Percentiles rank a stretch among this genome's conserved stretches.
These are phyloP conservation scores for Mungos mungo DNA, from an alignment of 2,113 vertebrate genomes.

Conservation along the genomic window DNA sequence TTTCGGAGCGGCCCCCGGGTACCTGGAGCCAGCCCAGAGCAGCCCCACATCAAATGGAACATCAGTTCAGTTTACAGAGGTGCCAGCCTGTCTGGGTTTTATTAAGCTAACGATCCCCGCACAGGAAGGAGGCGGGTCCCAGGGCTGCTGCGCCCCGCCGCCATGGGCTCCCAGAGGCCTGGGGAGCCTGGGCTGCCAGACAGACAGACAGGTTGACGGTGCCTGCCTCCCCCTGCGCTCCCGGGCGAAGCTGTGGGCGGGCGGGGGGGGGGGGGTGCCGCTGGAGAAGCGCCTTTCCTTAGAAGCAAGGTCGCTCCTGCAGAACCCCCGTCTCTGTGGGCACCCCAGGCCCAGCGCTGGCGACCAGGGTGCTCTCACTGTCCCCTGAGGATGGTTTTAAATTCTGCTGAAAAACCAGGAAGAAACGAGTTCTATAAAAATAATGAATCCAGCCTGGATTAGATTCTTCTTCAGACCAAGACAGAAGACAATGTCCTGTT, in stretches of 20 bases:
- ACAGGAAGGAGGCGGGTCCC: neutral
- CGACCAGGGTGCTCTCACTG: neutral
- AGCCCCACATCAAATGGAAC: neutral
- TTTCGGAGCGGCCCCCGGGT: neutral
- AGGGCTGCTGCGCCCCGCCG: accelerated
- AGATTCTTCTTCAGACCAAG: neutral
- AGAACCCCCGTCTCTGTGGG: accelerated
- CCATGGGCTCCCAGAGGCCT: neutral
- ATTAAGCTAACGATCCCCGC: neutral
- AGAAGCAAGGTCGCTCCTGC: neutral
- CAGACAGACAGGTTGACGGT: neutral
- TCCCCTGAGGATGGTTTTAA: neutral
- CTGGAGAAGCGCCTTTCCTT: neutral
- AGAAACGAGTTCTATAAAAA: neutral
- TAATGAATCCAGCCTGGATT: neutral
- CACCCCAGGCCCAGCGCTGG: neutral
- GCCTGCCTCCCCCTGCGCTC: neutral
- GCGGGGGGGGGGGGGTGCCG: neutral
- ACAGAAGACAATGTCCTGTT: accelerated
- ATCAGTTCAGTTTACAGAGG: too few species aligned
- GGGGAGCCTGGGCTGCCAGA: neutral
- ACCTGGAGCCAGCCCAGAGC: neutral
- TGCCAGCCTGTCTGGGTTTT: neutral
- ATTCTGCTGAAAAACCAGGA: neutral
- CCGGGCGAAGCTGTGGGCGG: neutral